phyloP scores from a whole-genome alignment of 2,888 invertebrate genomes.

The Entomobrya proxima region DNA sequence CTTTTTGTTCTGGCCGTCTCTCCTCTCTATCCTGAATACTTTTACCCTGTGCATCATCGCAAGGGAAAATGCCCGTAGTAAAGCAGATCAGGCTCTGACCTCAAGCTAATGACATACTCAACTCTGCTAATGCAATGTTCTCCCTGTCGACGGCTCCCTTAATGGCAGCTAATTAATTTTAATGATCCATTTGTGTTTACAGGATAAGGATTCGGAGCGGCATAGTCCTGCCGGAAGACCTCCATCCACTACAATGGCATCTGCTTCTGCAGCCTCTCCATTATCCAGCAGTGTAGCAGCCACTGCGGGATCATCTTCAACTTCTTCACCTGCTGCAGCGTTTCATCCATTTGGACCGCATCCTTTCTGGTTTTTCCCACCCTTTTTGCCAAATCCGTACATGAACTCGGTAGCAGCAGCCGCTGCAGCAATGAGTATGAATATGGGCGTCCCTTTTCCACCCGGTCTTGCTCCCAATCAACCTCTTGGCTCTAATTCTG shows the following conservation, averaged over 20 bases:
- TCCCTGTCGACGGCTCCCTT: slow-evolving; percentile 56
- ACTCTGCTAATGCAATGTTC: slow-evolving; percentile 64
- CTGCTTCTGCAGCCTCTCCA: slow-evolving; percentile 60
- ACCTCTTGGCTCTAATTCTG: slow-evolving; percentile 61
- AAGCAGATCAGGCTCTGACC: slow-evolving; percentile 60
- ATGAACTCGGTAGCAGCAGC: slow-evolving; percentile 68
- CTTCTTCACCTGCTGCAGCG: slow-evolving; percentile 71
- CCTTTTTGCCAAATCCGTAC: slow-evolving; percentile 75
- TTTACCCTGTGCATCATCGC: background rate
- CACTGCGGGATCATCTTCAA: slow-evolving; percentile 54
- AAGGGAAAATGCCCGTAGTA: background rate
- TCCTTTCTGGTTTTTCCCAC: slow-evolving; percentile 75
- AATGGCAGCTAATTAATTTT: slow-evolving; percentile 68
- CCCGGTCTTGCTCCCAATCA: slow-evolving; percentile 65
- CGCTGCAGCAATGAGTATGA: slow-evolving; percentile 70
- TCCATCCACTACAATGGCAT: slow-evolving; percentile 68
- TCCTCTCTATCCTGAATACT: slow-evolving; percentile 2
- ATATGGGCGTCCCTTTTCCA: slow-evolving; percentile 72
- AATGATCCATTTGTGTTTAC: slow-evolving; percentile 62
- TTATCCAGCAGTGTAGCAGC: slow-evolving; percentile 44
- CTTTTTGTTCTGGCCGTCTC: slow-evolving; percentile 23
- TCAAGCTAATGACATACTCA: slow-evolving; percentile 68
- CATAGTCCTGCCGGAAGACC: slow-evolving; percentile 69
- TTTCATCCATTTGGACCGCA: slow-evolving; percentile 72
- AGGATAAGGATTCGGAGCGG: slow-evolving; percentile 70